Conservation (phyloP, 2,797 vertebrate species). For the Hylomyscus alleni region DNA sequence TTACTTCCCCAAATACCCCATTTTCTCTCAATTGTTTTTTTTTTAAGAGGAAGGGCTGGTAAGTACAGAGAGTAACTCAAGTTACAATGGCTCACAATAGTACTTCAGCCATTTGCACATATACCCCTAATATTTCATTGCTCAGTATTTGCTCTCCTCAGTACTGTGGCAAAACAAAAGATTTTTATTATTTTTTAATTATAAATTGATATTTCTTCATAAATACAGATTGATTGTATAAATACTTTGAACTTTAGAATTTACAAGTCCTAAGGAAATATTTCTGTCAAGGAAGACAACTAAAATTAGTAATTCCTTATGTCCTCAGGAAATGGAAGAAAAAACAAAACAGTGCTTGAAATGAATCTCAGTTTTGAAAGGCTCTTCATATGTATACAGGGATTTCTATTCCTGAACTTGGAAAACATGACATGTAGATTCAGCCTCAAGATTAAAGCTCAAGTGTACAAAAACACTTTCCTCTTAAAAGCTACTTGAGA, state of each 20-base stretch:
- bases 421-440: slow-evolving; percentile 5
- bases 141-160: slow-evolving; percentile 13
- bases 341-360: slow-evolving; percentile 15
- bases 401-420: slow-evolving; percentile 19
- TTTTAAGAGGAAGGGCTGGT: not conserved
- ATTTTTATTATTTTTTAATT: slow-evolving; percentile 46
- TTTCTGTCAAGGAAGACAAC: slow-evolving; percentile 55
- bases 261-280: slow-evolving; percentile 28
- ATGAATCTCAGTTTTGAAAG: slow-evolving; percentile 43
- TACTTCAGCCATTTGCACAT: slow-evolving; percentile 21
- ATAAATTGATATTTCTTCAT: slow-evolving; percentile 53
- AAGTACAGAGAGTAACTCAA: not conserved
- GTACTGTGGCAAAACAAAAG: not conserved
- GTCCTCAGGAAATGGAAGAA: not conserved
- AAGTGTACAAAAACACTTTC: not conserved
- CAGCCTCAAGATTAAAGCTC: not conserved
- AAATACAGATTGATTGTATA: slow-evolving; percentile 42
- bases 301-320: slow-evolving; percentile 62
- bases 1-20: not conserved
- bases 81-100: not conserved
- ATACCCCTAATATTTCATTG: slow-evolving; percentile 22
- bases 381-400: not conserved
- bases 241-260: slow-evolving; percentile 1
- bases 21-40: not conserved
- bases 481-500: slow-evolving; percentile 24